Evolutionary conservation across 2,113 vertebrate species (phyloP).

Genomic region (Marcusenius ussheri): DNA sequence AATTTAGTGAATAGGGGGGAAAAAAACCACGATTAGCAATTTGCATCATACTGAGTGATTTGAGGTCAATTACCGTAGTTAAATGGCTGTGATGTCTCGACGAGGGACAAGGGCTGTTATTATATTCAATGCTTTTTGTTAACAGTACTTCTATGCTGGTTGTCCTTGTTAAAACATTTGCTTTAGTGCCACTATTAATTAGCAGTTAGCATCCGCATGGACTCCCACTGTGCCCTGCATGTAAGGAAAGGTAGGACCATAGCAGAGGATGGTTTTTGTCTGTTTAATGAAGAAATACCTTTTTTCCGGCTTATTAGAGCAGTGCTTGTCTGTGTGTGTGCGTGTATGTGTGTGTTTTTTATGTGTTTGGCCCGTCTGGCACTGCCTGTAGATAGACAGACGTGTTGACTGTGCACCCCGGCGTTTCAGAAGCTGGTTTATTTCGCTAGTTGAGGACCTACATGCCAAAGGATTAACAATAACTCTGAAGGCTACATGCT

Average conservation of each 20-base stretch:
- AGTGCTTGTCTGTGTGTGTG: background rate
- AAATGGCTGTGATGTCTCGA: background rate
- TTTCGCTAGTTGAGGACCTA: slow-evolving; percentile 40
- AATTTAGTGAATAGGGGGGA: background rate
- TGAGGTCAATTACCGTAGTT: background rate
- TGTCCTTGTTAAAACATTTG: slow-evolving; percentile 24
- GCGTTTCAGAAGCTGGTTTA: slow-evolving; percentile 34
- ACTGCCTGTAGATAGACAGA: slow-evolving; percentile 21
- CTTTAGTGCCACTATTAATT: background rate
- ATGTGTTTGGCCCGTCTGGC: background rate
- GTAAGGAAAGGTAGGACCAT: background rate
- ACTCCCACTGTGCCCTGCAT: background rate
- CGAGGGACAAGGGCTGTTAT: background rate
- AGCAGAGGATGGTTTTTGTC: background rate
- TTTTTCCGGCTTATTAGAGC: background rate
- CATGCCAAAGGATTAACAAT: slow-evolving; percentile 35
- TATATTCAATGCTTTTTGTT: slow-evolving; percentile 23
- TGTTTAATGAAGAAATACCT: background rate
- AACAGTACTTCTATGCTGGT: slow-evolving; percentile 38
- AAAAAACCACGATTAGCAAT: background rate
- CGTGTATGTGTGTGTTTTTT: background rate
- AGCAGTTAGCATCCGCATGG: slow-evolving; percentile 12
- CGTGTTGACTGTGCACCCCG: slow-evolving; percentile 20
- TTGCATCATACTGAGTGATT: background rate
- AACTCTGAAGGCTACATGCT: slow-evolving; percentile 39